phyloP scores from a whole-genome alignment of 2,888 invertebrate genomes.

The Drosophila nr. medialis region DNA sequence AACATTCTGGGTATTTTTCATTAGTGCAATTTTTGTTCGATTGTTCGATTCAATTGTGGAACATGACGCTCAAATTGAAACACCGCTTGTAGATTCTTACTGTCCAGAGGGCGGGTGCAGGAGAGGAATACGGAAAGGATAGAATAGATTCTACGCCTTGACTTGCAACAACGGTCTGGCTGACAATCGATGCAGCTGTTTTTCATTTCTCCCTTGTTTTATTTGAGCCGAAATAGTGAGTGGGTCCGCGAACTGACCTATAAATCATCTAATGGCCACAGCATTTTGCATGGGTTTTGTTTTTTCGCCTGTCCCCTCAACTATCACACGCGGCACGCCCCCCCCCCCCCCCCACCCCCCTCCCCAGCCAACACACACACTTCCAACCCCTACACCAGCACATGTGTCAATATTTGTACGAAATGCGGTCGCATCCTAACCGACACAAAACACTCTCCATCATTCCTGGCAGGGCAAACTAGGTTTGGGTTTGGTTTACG shows the following conservation, averaged over 20 bases:
- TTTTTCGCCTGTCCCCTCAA: background rate
- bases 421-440: constrained; percentile 72
- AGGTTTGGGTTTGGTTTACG: constrained; percentile 39
- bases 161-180: constrained; percentile 10
- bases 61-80: constrained; percentile 36
- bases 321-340: background rate
- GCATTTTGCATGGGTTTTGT: constrained; percentile 38
- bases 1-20: constrained; percentile 58
- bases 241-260: constrained; percentile 60
- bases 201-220: constrained; percentile 63
- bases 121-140: no score
- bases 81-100: background rate
- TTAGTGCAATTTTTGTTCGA: constrained; percentile 57
- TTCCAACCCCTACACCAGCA: constrained; percentile 24
- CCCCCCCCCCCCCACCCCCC: background rate
- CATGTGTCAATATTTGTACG: constrained; percentile 80
- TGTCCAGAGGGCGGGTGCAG: no score
- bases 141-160: background rate
- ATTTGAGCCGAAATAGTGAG: constrained; percentile 12
- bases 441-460: constrained; percentile 69
- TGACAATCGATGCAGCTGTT: constrained; percentile 66
- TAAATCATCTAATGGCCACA: constrained; percentile 76
- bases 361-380: background rate
- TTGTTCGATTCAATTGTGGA: constrained; percentile 59
- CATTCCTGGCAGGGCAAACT: constrained; percentile 38